These are phyloP conservation scores for Guaruba guarouba DNA, from an alignment of 2,113 vertebrate species.

Conservation along the genomic window DNA sequence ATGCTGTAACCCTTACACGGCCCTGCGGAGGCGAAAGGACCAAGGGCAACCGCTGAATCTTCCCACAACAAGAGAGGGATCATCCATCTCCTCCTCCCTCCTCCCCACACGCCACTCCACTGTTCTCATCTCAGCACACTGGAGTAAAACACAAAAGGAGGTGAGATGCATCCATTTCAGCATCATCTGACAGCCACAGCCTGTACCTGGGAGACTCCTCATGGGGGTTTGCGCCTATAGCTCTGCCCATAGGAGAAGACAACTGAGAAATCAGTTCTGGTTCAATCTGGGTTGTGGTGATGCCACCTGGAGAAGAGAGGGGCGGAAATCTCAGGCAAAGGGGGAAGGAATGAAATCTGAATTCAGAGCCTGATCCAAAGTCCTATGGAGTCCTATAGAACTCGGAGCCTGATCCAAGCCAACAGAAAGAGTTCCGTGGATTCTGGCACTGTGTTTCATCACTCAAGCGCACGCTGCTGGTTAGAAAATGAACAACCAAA, in stretches of 20 bases:
- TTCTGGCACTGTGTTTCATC: not conserved
- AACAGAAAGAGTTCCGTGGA: not conserved
- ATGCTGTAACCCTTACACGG: conserved; percentile 12
- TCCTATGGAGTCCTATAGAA: not conserved
- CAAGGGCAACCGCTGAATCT: conserved; percentile 58
- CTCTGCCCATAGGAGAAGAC: not conserved
- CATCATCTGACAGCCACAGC: not conserved
- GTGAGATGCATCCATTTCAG: not conserved
- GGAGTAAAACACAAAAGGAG: not conserved
- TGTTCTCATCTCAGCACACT: not conserved
- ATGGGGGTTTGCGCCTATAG: fast-evolving
- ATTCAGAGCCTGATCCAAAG: not conserved
- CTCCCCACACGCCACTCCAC: not conserved
- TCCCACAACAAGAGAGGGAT: conserved; percentile 41
- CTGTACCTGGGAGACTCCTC: not conserved
- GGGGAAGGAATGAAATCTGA: not conserved
- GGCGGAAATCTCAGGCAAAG: not conserved
- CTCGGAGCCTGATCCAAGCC: not conserved
- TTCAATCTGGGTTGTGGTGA: not conserved
- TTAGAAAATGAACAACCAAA: not conserved
- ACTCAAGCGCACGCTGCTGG: not conserved
- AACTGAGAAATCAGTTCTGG: not conserved
- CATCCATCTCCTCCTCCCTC: conserved; percentile 47
- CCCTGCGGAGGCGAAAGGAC: not conserved
- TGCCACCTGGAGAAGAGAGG: not conserved